Conservation (phyloP, 2,888 invertebrate species). For the Stenurella melanura region DNA sequence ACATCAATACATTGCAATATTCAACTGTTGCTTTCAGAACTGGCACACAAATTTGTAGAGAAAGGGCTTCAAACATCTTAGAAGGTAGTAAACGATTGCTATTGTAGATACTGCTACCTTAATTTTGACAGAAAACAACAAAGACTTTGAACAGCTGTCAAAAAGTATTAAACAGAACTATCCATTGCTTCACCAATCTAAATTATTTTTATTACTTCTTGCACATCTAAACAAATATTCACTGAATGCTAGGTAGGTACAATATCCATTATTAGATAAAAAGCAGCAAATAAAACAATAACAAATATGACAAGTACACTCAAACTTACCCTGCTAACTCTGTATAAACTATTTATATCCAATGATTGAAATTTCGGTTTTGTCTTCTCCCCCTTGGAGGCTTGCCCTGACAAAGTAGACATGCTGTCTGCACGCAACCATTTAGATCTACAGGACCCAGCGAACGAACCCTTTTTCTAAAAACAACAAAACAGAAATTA, state of each 20-base stretch:
- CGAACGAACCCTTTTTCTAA: constrained; percentile 84
- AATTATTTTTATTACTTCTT: neutral
- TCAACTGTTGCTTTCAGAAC: no score
- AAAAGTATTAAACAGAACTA: neutral
- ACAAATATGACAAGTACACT: neutral
- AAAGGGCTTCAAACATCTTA: no score
- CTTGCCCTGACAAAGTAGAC: constrained; percentile 95
- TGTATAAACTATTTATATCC: constrained; percentile 98
- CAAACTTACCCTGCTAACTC: constrained; percentile 85
- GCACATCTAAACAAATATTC: neutral
- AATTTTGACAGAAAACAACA: no score
- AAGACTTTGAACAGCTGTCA: neutral
- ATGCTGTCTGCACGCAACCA: constrained; percentile 97
- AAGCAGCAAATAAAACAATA: neutral
- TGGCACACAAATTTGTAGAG: no score
- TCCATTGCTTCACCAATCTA: neutral
- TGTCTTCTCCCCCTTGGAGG: constrained; percentile 90
- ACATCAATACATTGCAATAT: no score
- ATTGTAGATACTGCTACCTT: no score
- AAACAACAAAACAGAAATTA: constrained; percentile 37
- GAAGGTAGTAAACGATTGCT: no score
- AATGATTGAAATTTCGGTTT: constrained; percentile 97
- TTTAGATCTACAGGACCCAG: constrained; percentile 85
- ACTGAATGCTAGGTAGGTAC: neutral
- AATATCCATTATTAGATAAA: neutral